A percentile compares a stretch with the other conserved stretches of the same genome.
Evolutionary conservation across 1,140 invertebrate species (phyloP).

Genomic region (Arctopsyche grandis): DNA sequence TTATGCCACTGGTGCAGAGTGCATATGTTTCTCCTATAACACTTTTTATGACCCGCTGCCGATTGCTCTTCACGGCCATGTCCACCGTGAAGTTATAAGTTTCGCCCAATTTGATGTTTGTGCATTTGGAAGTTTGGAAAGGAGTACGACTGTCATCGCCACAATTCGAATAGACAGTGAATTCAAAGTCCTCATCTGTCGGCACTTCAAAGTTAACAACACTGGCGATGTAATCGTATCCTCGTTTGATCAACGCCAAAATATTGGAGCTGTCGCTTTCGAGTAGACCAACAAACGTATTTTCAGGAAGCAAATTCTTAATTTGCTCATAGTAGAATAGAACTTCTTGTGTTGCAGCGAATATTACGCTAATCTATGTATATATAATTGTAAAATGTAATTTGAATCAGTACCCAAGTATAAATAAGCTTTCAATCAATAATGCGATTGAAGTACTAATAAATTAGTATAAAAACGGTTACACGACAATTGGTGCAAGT

Average conservation of each 20-base stretch:
- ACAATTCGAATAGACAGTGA: conserved; percentile 70
- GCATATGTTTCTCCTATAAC: no score
- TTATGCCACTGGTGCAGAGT: no score
- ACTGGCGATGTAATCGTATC: conserved; percentile 69
- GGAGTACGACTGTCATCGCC: conserved; percentile 61
- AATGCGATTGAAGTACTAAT: no score
- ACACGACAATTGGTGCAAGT: no score
- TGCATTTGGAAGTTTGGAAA: conserved; percentile 63
- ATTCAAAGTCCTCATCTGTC: conserved; percentile 62
- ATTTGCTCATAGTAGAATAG: conserved; percentile 67
- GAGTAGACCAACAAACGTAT: conserved; percentile 69
- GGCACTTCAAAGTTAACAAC: conserved; percentile 69
- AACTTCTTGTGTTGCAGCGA: conserved; percentile 68
- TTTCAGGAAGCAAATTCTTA: conserved; percentile 65
- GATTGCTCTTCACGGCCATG: conserved; percentile 64
- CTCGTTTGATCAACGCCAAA: conserved; percentile 69
- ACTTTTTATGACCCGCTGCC: not conserved
- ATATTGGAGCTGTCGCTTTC: conserved; percentile 71
- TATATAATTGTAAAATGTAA: no score
- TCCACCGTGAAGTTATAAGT: conserved; percentile 69
- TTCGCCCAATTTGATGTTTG: conserved; percentile 67
- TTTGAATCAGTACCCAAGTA: no score
- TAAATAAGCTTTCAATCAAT: no score
- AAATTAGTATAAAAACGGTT: no score
- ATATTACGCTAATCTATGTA: conserved; percentile 70